Evolutionary conservation across 2,888 invertebrate species (phyloP).

Genomic region (Sminthurinus aureus): DNA sequence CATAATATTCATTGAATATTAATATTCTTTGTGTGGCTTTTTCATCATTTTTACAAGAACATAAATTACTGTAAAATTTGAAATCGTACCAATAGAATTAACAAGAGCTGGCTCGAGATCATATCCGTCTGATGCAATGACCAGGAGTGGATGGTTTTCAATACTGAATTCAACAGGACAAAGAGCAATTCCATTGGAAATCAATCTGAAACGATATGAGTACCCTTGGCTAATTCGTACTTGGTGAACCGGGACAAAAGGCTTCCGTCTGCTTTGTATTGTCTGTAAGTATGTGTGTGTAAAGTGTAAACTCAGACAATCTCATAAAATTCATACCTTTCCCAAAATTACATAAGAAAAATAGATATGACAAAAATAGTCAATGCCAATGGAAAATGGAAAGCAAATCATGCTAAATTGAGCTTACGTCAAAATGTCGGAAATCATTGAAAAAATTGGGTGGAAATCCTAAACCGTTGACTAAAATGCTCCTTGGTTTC

Average conservation of each 20-base stretch:
- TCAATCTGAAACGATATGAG: slow-evolving; percentile 80
- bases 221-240: slow-evolving; percentile 65
- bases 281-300: slow-evolving; percentile 31
- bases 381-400: background rate
- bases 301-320: background rate
- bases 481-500: slow-evolving; percentile 79
- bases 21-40: too few species aligned
- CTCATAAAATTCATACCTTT: background rate
- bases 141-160: slow-evolving; percentile 79
- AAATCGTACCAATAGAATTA: slow-evolving; percentile 67
- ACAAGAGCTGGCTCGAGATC: slow-evolving; percentile 74
- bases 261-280: slow-evolving; percentile 48
- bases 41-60: too few species aligned
- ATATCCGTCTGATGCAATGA: slow-evolving; percentile 81
- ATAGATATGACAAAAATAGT: slow-evolving; percentile 35
- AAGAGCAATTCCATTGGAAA: slow-evolving; percentile 86
- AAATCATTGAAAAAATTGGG: slow-evolving; percentile 69
- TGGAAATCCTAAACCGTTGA: slow-evolving; percentile 77
- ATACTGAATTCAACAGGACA: slow-evolving; percentile 85
- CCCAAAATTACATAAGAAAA: background rate
- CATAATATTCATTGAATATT: background rate
- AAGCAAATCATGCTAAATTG: background rate
- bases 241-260: slow-evolving; percentile 54
- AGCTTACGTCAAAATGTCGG: slow-evolving; percentile 66
- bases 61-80: too few species aligned